phyloP scores from a whole-genome alignment of 2,888 invertebrate species.

The Dicyrtoma fusca region DNA sequence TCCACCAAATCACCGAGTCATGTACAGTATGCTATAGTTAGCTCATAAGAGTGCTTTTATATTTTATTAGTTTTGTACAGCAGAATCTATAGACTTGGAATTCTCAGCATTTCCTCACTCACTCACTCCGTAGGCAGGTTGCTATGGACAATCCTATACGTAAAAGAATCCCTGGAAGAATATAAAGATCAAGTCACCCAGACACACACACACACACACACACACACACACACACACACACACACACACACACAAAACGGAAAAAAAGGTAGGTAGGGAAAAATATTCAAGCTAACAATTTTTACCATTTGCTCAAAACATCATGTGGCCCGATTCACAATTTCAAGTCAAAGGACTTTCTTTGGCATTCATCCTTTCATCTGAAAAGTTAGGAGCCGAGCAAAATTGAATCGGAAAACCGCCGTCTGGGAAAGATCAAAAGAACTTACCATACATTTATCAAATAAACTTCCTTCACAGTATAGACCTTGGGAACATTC shows the following conservation, averaged over 20 bases:
- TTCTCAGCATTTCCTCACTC: no score
- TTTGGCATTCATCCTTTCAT: slow-evolving; percentile 30
- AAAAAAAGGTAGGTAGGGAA: slow-evolving; percentile 10
- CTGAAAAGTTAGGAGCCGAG: slow-evolving; percentile 25
- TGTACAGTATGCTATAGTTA: no score
- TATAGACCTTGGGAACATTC: not conserved
- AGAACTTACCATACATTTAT: slow-evolving; percentile 34
- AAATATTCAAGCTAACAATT: slow-evolving; percentile 26
- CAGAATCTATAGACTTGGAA: no score
- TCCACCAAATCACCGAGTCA: no score
- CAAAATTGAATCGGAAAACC: slow-evolving; percentile 32
- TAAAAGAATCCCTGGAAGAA: no score
- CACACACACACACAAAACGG: not conserved
- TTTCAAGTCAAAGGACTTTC: slow-evolving; percentile 25
- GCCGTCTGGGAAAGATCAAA: slow-evolving; percentile 34
- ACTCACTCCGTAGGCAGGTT: no score
- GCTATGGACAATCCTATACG: no score
- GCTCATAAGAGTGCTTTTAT: no score
- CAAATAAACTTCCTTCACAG: slow-evolving; percentile 27
- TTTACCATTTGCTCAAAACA: slow-evolving; percentile 31
- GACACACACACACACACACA: not conserved
- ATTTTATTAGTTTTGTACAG: no score
- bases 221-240: no score
- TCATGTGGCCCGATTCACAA: slow-evolving; percentile 32
- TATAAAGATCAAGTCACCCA: not conserved